Conservation (phyloP, 2,113 vertebrate species). For the Oceanites oceanicus region DNA sequence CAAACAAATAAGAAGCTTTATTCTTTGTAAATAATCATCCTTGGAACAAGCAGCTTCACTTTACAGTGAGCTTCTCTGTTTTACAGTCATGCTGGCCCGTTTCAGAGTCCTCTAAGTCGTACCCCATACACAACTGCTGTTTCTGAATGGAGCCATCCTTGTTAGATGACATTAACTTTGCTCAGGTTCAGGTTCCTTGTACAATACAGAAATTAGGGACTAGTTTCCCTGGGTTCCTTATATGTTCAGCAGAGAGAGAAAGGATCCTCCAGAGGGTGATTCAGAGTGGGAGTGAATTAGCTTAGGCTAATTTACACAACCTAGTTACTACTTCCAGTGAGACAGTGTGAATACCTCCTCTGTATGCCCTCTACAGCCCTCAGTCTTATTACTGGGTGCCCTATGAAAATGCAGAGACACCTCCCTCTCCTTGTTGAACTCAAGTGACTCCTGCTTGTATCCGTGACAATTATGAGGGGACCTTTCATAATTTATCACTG, state of each 20-base stretch:
- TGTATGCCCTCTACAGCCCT: background rate
- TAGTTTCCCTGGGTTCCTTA: background rate
- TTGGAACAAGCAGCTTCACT: background rate
- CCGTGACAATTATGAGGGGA: background rate
- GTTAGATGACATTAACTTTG: background rate
- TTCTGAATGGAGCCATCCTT: background rate
- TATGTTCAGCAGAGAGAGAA: background rate
- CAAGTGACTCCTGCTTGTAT: background rate
- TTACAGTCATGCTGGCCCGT: background rate
- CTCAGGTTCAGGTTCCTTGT: background rate
- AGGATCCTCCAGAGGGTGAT: background rate
- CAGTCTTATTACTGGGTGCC: background rate
- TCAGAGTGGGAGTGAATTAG: background rate
- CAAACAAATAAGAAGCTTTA: background rate
- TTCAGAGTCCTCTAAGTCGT: background rate
- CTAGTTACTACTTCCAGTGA: background rate
- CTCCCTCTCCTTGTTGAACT: background rate
- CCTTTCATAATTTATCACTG: background rate
- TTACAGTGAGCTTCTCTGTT: background rate
- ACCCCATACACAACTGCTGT: background rate
- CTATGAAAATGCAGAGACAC: background rate
- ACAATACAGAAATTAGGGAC: background rate
- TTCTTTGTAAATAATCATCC: background rate
- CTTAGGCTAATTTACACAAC: background rate
- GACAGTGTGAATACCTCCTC: background rate